Evolutionary conservation across 2,888 invertebrate genomes (phyloP), one percentile per base, ranked within the genome.

Genomic region (Agriopis leucophaearia): DNA sequence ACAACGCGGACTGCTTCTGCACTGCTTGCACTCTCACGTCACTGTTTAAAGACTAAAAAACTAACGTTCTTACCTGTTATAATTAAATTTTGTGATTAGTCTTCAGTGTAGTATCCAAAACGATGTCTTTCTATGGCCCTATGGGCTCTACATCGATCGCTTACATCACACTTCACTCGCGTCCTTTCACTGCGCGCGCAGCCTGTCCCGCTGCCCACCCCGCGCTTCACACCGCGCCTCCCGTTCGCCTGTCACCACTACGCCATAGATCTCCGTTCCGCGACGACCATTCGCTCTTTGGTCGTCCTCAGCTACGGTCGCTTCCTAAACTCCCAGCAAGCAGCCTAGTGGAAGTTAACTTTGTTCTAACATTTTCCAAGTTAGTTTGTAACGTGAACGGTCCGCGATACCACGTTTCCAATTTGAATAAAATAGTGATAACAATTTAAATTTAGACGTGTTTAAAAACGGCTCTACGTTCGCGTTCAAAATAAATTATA

Each of bases 121-220:
- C 38, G 15, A 16, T 54, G 36, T 54, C 38, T 40, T 40, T 52
- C 40, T 16, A 16, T 16, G 27, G 55, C 42, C 42, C 10, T 9
- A 36, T 57, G 36, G 38, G 13, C 47, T 58, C 36, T n/a, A 90
- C 92, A 94, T 94, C 92, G 94, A 94, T 93, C 92, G 93, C 85
- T 94, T 94, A 92, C 93, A 92, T 94, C 93, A 93, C 85, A n/a
- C 16, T 47, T 8, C 88, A 88, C 87, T 89, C 83, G 88, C 89
- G 90, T 89, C 91, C 92, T 91, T 92, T 92, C 91, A 90, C 90
- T 92, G 92, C 91, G 93, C 90, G 92, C 93, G 92, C 93, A 88
- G 83, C 79, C 84, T 81, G 84, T 85, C 80, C 81, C 77, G 74
- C 63, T 73, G 78, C 83, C 83, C 70, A 73, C 79, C 81, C 78